Evolutionary conservation across 2,113 vertebrate genomes (phyloP), one percentile per base, ranked within the genome.

Genomic region (Mungos mungo): DNA sequence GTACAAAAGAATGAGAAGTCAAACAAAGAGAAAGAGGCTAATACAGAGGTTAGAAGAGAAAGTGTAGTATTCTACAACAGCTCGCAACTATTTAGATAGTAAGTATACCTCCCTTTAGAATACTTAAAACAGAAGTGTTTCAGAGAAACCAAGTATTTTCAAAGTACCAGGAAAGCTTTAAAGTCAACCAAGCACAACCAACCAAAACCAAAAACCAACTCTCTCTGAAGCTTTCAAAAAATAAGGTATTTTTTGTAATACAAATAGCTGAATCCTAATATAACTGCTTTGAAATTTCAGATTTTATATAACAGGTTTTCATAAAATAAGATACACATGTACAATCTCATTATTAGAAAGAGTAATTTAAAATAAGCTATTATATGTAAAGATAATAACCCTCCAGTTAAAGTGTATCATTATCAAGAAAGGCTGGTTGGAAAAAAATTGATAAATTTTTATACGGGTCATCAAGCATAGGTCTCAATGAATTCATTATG

Each of bases 101-200:
- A 90, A 81, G 10, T 35, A 96, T 47, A 93, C 25, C 27, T 89
- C 27, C 45, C 16, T 76, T 96, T n/a, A 95, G 41, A 90, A 95
- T 79, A 89, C 29, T 47, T 31, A 76, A 38, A 47, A 47, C 27
- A 90, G 27, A 93, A 69, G 6, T 77, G 60, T 65, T 97, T 93
- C 54, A 94, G 25, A 96, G 25, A 93, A 88, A 91, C 29, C 3
- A 71, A 96, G 3, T 89, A 93, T 97, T 92, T 94, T 92, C 85
- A 93, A 96, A 96, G 60, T 74, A 97, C 33, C 35, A 91, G 35
- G 25, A 85, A 97, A 96, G n/a, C 29, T 83, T 94, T 95, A 92
- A 97, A 88, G 88, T 66, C 35, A 94, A 90, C 52, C 60, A 96
- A 79, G 25, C 38, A 89, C 63, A 92, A 96, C 33, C 65, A 90